phyloP scores from a whole-genome alignment of 2,113 vertebrate species.

The Martes martes region DNA sequence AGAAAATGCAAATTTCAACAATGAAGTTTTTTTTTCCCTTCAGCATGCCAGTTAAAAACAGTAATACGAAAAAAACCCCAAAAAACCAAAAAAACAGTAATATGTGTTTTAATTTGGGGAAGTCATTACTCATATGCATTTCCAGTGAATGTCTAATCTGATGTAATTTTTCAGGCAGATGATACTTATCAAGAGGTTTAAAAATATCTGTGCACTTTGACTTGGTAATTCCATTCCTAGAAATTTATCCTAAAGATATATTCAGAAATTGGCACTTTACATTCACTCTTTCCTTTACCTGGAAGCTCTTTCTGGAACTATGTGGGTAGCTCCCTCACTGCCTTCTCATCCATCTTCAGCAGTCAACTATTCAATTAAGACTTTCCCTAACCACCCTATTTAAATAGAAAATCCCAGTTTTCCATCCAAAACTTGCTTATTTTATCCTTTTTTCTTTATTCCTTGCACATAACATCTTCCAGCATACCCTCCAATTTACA shows the following conservation, averaged over 20 bases:
- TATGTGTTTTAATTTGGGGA: neutral
- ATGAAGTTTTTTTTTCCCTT: neutral
- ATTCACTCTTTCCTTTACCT: neutral
- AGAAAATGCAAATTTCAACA: neutral
- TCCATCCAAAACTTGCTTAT: neutral
- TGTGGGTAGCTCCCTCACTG: neutral
- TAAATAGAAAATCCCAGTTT: neutral
- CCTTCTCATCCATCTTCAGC: neutral
- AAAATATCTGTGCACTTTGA: neutral
- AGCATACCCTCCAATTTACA: neutral
- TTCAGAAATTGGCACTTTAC: neutral
- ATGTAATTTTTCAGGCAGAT: neutral
- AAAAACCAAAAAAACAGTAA: neutral
- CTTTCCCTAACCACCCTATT: neutral
- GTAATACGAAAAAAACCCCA: neutral
- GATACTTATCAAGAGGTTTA: constrained; percentile 8
- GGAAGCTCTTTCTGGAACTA: neutral
- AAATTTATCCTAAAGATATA: neutral
- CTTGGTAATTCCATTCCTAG: neutral
- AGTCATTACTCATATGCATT: neutral
- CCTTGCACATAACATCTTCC: neutral
- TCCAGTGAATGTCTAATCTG: neutral
- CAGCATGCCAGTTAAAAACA: neutral
- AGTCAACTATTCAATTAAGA: neutral
- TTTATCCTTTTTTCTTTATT: neutral